phyloP scores from a whole-genome alignment of 2,888 invertebrate species.

The Cynaeus angustus region DNA sequence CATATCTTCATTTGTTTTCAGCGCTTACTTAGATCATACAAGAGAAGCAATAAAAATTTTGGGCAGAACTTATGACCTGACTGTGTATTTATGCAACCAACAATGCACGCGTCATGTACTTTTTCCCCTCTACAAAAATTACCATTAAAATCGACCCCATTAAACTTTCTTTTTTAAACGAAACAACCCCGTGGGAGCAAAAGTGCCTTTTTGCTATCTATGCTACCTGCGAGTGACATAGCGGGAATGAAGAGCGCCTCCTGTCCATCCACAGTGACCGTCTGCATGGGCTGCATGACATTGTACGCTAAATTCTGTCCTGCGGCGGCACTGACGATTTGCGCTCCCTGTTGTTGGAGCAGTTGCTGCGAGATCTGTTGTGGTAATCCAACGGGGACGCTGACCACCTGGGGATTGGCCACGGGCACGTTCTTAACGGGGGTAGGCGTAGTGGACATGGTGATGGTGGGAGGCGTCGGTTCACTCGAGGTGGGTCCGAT shows the following conservation, averaged over 20 bases:
- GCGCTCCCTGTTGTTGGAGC: conserved; percentile 74
- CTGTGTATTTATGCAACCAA: too few relatives aligned
- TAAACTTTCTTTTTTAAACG: too few relatives aligned
- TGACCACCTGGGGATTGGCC: conserved; percentile 73
- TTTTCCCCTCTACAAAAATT: too few relatives aligned
- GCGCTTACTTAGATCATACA: too few relatives aligned
- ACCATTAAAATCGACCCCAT: too few relatives aligned
- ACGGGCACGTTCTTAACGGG: conserved; percentile 66
- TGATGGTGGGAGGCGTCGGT: conserved; percentile 67
- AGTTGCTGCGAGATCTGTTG: conserved; percentile 77
- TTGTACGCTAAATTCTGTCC: conserved; percentile 73
- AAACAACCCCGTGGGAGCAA: too few relatives aligned
- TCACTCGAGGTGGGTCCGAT: conserved; percentile 74
- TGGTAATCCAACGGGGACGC: conserved; percentile 73
- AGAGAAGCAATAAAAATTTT: too few relatives aligned
- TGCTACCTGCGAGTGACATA: conserved; percentile 75
- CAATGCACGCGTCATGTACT: not conserved
- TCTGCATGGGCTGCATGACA: conserved; percentile 88
- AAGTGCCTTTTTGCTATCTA: too few relatives aligned
- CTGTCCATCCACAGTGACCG: conserved; percentile 93
- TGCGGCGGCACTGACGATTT: conserved; percentile 70
- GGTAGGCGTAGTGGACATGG: conserved; percentile 64
- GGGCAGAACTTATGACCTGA: too few relatives aligned
- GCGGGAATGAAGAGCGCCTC: conserved; percentile 94
- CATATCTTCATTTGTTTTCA: too few relatives aligned